Evolutionary conservation across 2,113 vertebrate genomes (phyloP), one percentile per base, ranked within the genome.

Genomic region (Hippocampus mohnikei): DNA sequence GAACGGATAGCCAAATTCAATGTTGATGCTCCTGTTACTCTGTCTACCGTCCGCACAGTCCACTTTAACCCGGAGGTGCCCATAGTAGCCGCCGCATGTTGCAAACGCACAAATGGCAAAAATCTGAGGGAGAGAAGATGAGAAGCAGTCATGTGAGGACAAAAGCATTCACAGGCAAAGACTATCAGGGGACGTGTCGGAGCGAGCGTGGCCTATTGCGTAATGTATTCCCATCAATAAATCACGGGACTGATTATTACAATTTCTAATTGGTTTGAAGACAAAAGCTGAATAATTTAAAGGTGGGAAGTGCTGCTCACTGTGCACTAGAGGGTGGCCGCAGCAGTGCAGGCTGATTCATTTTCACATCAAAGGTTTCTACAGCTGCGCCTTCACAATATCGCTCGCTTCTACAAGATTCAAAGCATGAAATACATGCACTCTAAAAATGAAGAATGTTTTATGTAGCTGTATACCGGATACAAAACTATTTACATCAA

Each of bases 21-120:
- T 91, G 84, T 92, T 92, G 82, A 98, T 94, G 92, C 90, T 97
- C 81, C 90, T 93, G 92, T 98, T 94, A 87, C 93, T 97, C 87
- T 94, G 94, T 37, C 93, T 94, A 91, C 93, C 95, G 91, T 96
- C 95, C 81, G 92, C 91, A 81, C 97, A 99, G 89, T 98, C 95
- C 92, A 98, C 96, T 89, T 94, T 95, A 92, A 98, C 94, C 91
- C 91, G 93, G 90, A 99, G 94, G 82, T 91, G 94, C 88, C 97
- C 97, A 70, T 93, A 94, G 90, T 98, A 98, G 83, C 97, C 96
- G 85, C 96, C 97, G 85, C 97, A 99, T 97, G 97, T 98, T 95
- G 96, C 95, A 94, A 99, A 99, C 74, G 97, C 96, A 94, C 98
- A 98, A 91, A 98, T 95, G 88, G 97, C 96, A 96, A 98, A 98